A percentile compares a stretch with the other conserved stretches of the same genome.
phyloP scores from a whole-genome alignment of 2,888 invertebrate species.

The Nezara viridula region DNA sequence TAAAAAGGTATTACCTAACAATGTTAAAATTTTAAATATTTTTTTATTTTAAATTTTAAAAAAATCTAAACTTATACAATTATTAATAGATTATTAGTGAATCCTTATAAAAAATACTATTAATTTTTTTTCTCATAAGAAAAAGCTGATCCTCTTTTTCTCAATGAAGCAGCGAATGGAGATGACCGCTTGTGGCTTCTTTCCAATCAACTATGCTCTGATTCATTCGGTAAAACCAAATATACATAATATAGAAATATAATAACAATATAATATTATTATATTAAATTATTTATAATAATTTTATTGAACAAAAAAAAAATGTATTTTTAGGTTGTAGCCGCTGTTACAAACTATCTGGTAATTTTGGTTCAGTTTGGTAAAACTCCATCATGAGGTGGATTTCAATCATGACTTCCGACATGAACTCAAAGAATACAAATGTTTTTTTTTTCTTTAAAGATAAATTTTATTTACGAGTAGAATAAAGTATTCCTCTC shows the following conservation, averaged over 20 bases:
- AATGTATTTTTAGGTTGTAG: not conserved
- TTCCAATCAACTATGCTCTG: conserved; percentile 25
- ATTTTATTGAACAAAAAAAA: too few species aligned
- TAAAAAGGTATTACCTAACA: not conserved
- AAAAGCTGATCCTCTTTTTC: not conserved
- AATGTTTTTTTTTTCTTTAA: not conserved
- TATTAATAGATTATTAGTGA: too few species aligned
- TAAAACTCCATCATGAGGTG: not conserved
- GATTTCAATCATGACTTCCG: not conserved
- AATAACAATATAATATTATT: too few species aligned
- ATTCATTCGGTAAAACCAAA: conserved; percentile 27
- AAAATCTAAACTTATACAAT: too few species aligned
- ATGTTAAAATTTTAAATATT: not conserved
- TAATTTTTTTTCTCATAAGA: not conserved
- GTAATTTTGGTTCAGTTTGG: conserved; percentile 43
- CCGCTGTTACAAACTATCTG: conserved; percentile 21
- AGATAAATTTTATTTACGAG: not conserved
- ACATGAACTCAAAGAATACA: not conserved
- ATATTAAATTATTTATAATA: too few species aligned
- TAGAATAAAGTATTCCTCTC: too few species aligned
- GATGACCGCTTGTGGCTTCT: not conserved
- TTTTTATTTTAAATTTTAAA: not conserved
- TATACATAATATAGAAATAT: not conserved
- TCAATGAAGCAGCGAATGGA: conserved; percentile 25
- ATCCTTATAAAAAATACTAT: too few species aligned